Evolutionary conservation across 2,797 vertebrate genomes (phyloP).

Genomic region (Crenichthys baileyi): DNA sequence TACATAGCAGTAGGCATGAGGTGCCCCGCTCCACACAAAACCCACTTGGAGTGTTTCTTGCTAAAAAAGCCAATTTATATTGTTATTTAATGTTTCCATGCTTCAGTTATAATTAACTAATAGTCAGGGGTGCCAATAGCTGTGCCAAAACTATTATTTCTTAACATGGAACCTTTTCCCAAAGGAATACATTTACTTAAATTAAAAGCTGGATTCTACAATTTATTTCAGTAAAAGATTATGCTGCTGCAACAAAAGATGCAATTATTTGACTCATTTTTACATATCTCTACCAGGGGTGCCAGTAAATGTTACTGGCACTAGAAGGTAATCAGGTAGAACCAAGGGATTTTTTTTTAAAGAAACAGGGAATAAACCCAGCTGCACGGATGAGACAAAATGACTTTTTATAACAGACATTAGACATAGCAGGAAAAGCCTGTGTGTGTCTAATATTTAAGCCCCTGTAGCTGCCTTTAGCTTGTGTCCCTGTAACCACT

Average conservation of each 20-base stretch:
- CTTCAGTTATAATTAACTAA: too few species aligned
- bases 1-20: background rate
- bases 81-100: background rate
- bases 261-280: background rate
- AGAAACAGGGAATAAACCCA: background rate
- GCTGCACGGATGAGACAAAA: background rate
- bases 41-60: background rate
- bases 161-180: background rate
- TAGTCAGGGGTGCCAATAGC: background rate
- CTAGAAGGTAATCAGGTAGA: background rate
- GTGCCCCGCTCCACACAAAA: background rate
- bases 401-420: background rate
- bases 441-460: background rate
- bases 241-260: background rate
- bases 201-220: background rate
- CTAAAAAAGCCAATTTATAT: background rate
- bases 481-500: background rate
- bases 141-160: background rate
- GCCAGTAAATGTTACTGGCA: background rate
- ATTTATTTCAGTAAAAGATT: background rate
- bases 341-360: background rate
- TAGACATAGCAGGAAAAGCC: background rate
- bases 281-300: background rate
- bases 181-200: background rate
- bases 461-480: background rate